A percentile compares a stretch with the other conserved stretches of the same genome.
These are phyloP conservation scores for Leguminivora glycinivorella DNA, from an alignment of 1,140 invertebrate species.

Conservation along the genomic window DNA sequence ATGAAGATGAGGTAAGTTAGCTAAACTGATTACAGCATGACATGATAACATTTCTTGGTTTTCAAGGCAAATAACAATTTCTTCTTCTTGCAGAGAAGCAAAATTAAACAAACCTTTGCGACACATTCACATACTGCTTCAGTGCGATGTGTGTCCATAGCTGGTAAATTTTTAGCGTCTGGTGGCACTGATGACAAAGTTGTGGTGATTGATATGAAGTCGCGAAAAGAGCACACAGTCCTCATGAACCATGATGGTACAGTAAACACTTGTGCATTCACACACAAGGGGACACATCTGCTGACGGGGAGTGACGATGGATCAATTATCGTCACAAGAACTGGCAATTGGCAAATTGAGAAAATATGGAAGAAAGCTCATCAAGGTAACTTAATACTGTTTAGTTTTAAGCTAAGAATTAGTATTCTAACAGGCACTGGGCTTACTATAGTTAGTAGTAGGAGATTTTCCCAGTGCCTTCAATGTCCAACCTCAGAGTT, in stretches of 20 bases:
- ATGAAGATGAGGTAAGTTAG: constrained; percentile 56
- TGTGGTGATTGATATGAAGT: constrained; percentile 90
- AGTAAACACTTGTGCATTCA: constrained; percentile 88
- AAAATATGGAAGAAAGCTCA: constrained; percentile 88
- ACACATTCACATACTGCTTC: constrained; percentile 91
- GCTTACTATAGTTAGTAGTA: too few relatives aligned
- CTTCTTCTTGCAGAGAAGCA: constrained; percentile 58
- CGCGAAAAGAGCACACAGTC: constrained; percentile 87
- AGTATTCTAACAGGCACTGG: too few relatives aligned
- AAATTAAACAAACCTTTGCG: constrained; percentile 88
- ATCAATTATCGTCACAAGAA: constrained; percentile 88
- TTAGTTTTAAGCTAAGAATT: background rate
- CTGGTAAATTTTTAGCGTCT: constrained; percentile 89
- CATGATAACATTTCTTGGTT: constrained; percentile 26
- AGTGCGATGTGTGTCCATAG: constrained; percentile 85
- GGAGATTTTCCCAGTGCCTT: too few relatives aligned
- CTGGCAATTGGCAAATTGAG: constrained; percentile 91
- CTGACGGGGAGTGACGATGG: constrained; percentile 92
- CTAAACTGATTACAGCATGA: background rate
- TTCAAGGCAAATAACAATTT: constrained; percentile 23
- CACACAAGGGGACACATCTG: constrained; percentile 86
- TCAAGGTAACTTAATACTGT: constrained; percentile 72
- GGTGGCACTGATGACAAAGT: constrained; percentile 95
- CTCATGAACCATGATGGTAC: constrained; percentile 91
- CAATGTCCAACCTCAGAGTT: too few relatives aligned